Base-by-base conservation (phyloP, 2,888 invertebrate genomes). In the Rotaria sp. region DNA sequence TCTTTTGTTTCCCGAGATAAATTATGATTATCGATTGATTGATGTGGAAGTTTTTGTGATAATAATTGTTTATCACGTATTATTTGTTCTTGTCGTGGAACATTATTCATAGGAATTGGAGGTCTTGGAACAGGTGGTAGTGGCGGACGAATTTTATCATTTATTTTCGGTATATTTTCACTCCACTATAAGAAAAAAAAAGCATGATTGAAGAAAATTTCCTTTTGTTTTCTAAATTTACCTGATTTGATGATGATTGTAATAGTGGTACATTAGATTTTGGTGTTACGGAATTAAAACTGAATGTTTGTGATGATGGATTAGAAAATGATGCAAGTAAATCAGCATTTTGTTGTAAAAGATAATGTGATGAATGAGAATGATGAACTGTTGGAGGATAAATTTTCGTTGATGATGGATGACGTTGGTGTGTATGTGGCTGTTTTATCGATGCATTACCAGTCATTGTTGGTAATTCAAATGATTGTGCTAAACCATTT, bases 311-410 rank as follows among this genome's bases (percentile, higher is more conserved):
- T 3, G 67, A 18, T 18, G 67, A 35, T n/a, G 67, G 15, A 67
- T 67, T 67, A 35, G 67, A 30, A 30, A 35, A 30, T 35, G 67
- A 67, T 67, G 67, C 15, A 67, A 67, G 30, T 5, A 35, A 15
- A 35, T 67, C 67, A 67, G 67, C 30, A 67, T 35, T 67, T 67
- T 67, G 67, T 67, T 67, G 67, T 67, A 67, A 67, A 67, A 67
- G 67, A 67, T 67, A 35, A 35, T 67, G 30, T 35, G 67, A 35
- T 67, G 67, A 18, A 67, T 67, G 67, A 18, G 67, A 67, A 30
- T 67, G 67, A 35, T 67, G 67, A 35, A 35, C 35, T 67, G 30
- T 2, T 67, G 67, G n/a, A 15, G 35, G 67, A 30, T n/a, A 35
- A 5, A 35, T 35, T 35, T 67, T 67, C 35, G 15, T 13, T 67